These are phyloP conservation scores for Muscicapa striata DNA, from an alignment of 2,797 vertebrate genomes.

Conservation along the genomic window DNA sequence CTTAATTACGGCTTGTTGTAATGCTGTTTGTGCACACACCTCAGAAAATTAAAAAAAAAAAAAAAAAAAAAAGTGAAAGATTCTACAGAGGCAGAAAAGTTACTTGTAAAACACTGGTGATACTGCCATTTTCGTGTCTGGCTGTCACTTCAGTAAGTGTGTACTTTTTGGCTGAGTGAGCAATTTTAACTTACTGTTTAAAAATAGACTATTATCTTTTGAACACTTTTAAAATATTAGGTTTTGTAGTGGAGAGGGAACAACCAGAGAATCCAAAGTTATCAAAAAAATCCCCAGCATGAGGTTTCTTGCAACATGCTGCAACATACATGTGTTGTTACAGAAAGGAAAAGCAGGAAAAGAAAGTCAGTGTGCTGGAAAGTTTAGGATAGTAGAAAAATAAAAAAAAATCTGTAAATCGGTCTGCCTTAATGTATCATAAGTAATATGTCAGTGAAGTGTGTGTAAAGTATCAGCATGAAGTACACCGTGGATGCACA, in stretches of 20 bases:
- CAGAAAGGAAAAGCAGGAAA: background rate
- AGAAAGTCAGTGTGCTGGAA: background rate
- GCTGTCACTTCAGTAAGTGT: background rate
- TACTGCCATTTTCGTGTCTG: background rate
- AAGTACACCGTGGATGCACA: background rate
- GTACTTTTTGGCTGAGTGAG: background rate
- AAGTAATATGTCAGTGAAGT: background rate
- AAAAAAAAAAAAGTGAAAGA: background rate
- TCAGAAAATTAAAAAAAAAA: background rate
- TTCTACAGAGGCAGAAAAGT: background rate
- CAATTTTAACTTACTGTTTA: constrained; percentile 32
- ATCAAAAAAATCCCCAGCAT: rapidly evolving
- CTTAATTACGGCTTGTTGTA: background rate
- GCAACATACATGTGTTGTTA: background rate
- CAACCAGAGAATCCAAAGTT: background rate
- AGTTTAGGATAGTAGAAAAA: background rate
- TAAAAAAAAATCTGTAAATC: background rate
- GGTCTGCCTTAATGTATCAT: background rate
- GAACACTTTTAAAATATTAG: background rate
- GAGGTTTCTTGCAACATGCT: background rate
- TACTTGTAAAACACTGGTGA: background rate
- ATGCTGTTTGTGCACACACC: background rate
- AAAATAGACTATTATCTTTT: background rate
- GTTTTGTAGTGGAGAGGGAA: background rate
- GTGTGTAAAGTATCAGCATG: background rate